phyloP scores from a whole-genome alignment of 2,888 invertebrate species.

The Xestoiulus laeticollis region DNA sequence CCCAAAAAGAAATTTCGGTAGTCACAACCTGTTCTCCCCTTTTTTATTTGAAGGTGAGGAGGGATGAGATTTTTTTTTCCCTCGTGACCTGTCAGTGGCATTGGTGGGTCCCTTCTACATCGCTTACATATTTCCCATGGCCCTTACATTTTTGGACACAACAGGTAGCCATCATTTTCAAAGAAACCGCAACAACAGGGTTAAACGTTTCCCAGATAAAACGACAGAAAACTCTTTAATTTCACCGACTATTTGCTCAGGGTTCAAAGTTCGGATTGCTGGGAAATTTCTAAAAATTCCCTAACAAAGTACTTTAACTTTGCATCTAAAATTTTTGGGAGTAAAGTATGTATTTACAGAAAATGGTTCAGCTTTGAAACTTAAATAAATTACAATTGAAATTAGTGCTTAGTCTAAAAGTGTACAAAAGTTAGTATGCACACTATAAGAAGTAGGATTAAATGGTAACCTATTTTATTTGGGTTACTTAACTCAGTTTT shows the following conservation, averaged over 20 bases:
- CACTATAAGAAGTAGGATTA: too few relatives aligned
- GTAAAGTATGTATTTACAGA: too few relatives aligned
- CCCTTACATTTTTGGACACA: slow-evolving; percentile 18
- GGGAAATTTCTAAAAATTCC: too few relatives aligned
- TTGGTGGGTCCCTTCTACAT: neutral
- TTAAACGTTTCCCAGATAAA: slow-evolving; percentile 23
- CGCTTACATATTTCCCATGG: slow-evolving; percentile 16
- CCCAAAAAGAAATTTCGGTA: neutral
- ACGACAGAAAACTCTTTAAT: slow-evolving; percentile 22
- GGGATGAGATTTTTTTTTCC: neutral
- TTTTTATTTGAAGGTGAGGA: neutral
- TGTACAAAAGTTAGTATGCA: too few relatives aligned
- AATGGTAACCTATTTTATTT: too few relatives aligned
- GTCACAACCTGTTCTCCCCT: slow-evolving; percentile 23
- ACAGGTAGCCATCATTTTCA: slow-evolving; percentile 16
- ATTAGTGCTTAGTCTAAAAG: too few relatives aligned
- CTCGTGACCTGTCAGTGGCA: neutral
- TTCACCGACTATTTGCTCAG: neutral
- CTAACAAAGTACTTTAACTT: too few relatives aligned
- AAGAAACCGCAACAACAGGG: neutral
- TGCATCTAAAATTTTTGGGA: too few relatives aligned
- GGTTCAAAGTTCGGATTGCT: too few relatives aligned
- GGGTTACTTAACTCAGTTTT: too few relatives aligned
- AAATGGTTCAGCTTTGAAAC: too few relatives aligned
- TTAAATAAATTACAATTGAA: too few relatives aligned